Base-by-base conservation (phyloP, 1,140 invertebrate genomes). In the Rhyzopertha dominica region DNA sequence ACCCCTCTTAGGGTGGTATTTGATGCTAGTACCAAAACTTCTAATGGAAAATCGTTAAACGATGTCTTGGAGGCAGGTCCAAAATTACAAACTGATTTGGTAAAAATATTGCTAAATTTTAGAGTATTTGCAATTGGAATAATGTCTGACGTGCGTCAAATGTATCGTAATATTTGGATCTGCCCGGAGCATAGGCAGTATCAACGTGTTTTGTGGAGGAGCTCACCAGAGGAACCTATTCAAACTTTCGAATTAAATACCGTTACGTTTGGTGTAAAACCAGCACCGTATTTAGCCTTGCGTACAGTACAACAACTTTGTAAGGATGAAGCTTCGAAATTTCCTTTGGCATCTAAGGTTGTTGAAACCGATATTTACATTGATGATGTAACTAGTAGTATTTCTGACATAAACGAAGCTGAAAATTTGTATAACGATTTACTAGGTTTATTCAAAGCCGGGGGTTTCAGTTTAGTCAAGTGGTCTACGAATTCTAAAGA, bases 1-100 rank as follows among this genome's bases (percentile, higher is more conserved):
- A 63, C 66, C 0, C 61, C 61, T 35, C 17, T 65, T 1, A 44
- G 65, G 1, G 48, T 62, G 0, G 67, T 70, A 0, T 68, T 65
- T 45, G 55, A 70, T 51, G 67, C 53, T 0, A 62, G 56, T 25
- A 56, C 55, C 7, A 56, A 55, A 20, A 36, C 43, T 0, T 19
- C 32, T 13, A 49, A 34, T 13, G 53, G 52, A 7, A 25, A 41
- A 3, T 59, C 55, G 1, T 35, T 70, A 0, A 71, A 71, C 51
- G 52, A 69, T 13, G 24, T 18, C 2, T 35, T 60, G 13, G 30
- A 47, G 0, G 22, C 40, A 0, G 58, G 58, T n/a, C 40, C 53
- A 4, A 39, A 29, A 4, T 20, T 54, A 7, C 44, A 47, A 39
- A 12, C n/a, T n/a, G 34, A 51, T 17, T 12, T 47, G 10, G 1